Evolutionary conservation across 23 tunicate genomes (phyloP).

Genomic region (Clavelina lepadiformis): DNA sequence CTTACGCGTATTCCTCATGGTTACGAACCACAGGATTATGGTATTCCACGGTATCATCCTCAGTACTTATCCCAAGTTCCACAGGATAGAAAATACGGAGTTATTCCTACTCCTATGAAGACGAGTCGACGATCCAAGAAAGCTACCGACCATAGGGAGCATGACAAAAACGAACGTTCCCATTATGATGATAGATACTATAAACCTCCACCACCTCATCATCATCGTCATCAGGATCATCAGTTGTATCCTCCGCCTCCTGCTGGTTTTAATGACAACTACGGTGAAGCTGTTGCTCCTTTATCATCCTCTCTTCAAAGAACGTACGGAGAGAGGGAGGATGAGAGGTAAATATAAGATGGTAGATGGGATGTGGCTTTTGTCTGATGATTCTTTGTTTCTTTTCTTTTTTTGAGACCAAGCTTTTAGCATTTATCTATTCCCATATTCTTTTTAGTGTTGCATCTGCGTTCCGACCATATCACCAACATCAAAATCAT

Average conservation of each 20-base stretch:
- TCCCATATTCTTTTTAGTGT: slow-evolving; percentile 15
- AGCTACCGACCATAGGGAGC: no score
- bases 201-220: no score
- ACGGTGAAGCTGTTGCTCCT: slow-evolving; percentile 9
- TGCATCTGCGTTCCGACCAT: slow-evolving; percentile 86
- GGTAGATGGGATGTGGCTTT: no score
- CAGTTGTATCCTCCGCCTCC: slow-evolving; percentile 21
- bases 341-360: slow-evolving; percentile 44
- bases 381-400: neutral
- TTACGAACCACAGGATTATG: neutral
- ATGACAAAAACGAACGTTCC: no score
- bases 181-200: no score
- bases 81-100: slow-evolving; percentile 19
- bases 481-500: slow-evolving; percentile 43
- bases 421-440: no score
- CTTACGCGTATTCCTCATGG: slow-evolving; percentile 7
- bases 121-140: slow-evolving; percentile 4
- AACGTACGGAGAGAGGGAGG: slow-evolving; percentile 51
- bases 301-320: slow-evolving; percentile 43
- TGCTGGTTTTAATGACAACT: slow-evolving; percentile 27
- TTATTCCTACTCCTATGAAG: slow-evolving; percentile 47
- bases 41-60: neutral
- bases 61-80: no score
- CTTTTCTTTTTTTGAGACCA: neutral
- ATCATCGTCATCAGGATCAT: slow-evolving; percentile 2